Evolutionary conservation across 2,888 invertebrate genomes (phyloP), one percentile per base, ranked within the genome.

Genomic region (Ypsolopha scabrella): DNA sequence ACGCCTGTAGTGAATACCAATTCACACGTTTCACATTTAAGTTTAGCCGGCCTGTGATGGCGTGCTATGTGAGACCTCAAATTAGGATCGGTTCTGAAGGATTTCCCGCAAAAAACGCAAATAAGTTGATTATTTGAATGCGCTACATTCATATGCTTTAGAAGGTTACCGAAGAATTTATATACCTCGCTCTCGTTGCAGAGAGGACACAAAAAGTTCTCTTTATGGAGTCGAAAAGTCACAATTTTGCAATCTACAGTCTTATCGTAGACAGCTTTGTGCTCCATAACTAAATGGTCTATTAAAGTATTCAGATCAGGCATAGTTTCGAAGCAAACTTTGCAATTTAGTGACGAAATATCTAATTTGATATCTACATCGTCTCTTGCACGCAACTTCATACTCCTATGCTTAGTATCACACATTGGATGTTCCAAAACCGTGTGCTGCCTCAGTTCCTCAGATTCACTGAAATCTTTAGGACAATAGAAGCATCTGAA

Each of bases 401-500:
- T 71, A 6, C 67, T 68, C 55, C 73, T 75, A 7, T 73, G 58
- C 50, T 64, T 67, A 0, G 64, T 68, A 57, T 80, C 75, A 52
- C 80, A 81, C 7, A 68, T 54, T 0, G 80, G 78, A 55, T 85
- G 83, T 34, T 70, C 71, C 0, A 54, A 55, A 1, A 63, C 54
- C 0, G 80, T 75, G 45, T 85, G 85, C 7, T 70, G 60, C 55
- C 68, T 77, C 1, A 85, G 62, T 50, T 69, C 68, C 1, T 73
- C 67, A 48, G 78, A 75, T 10, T 71, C 68, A 0, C 55, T 58
- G 47, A 79, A 85, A 43, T 80, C 74, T 64, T 72, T 70, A 0
- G 79, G 59, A 53, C 85, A 85, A 54, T 79, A 85, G 51, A 82
- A 85, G 55, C 83, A 85, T 35, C 77, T 58, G 48, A 82, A 80